These are phyloP conservation scores for Coelopa frigida DNA, from an alignment of 1,140 invertebrate genomes.

Conservation along the genomic window DNA sequence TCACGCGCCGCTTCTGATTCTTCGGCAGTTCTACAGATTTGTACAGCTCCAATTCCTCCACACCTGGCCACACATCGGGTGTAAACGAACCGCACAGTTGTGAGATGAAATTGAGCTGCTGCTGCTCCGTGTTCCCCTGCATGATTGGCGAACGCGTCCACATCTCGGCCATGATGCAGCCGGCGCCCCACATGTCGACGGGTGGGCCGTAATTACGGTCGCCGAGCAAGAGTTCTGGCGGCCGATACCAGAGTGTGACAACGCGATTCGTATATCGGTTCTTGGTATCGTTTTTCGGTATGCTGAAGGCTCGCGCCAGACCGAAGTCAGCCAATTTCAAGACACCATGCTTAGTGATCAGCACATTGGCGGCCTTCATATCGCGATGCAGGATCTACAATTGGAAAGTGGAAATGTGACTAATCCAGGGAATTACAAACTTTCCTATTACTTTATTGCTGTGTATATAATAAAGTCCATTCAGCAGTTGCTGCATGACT, in stretches of 20 bases:
- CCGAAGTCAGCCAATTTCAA: slow-evolving; percentile 92
- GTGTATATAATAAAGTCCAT: slow-evolving; percentile 96
- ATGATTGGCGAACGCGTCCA: slow-evolving; percentile 88
- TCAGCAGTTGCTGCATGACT: slow-evolving; percentile 94
- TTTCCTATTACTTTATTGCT: slow-evolving; percentile 70
- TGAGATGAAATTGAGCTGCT: slow-evolving; percentile 90
- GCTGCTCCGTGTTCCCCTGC: slow-evolving; percentile 92
- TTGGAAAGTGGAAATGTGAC: too few species aligned
- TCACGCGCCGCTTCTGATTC: slow-evolving; percentile 85
- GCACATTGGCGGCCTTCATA: slow-evolving; percentile 99
- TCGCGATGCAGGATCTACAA: slow-evolving; percentile 79
- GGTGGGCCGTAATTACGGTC: slow-evolving; percentile 94
- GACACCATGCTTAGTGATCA: slow-evolving; percentile 95
- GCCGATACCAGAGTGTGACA: slow-evolving; percentile 96
- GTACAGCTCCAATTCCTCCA: slow-evolving; percentile 87
- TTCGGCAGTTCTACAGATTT: slow-evolving; percentile 86
- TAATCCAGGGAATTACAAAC: too few species aligned
- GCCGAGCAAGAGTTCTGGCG: slow-evolving; percentile 68
- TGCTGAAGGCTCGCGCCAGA: slow-evolving; percentile 83
- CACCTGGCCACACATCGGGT: slow-evolving; percentile 89
- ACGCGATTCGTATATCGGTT: slow-evolving; percentile 96
- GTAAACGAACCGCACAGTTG: slow-evolving; percentile 95
- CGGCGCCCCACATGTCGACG: slow-evolving; percentile 97
- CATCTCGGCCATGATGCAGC: slow-evolving; percentile 99
- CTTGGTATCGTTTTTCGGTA: slow-evolving; percentile 74